Evolutionary conservation across 2,888 invertebrate genomes (phyloP).

Genomic region (Andricus quercusramuli): DNA sequence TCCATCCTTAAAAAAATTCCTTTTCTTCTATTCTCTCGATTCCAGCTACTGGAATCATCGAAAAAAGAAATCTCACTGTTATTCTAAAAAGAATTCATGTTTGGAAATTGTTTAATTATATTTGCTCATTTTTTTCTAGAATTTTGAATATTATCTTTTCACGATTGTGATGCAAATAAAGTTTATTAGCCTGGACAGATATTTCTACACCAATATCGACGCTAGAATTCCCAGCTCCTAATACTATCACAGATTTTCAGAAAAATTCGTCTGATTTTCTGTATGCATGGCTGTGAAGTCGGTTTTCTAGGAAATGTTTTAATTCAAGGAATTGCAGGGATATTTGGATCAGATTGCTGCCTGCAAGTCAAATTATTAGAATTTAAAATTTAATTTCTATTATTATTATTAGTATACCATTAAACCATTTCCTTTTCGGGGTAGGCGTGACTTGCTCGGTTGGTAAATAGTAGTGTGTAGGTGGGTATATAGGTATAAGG

Average conservation of each 20-base stretch:
- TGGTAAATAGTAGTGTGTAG: too few relatives aligned
- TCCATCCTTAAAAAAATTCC: conserved; percentile 81
- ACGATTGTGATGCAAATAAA: conserved; percentile 81
- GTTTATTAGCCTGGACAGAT: conserved; percentile 78
- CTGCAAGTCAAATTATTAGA: conserved; percentile 66
- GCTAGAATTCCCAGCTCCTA: conserved; percentile 88
- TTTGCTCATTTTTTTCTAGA: conserved; percentile 28
- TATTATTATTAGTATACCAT: too few relatives aligned
- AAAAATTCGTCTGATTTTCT: conserved; percentile 82
- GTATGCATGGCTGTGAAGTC: conserved; percentile 88
- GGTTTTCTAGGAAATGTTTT: conserved; percentile 80
- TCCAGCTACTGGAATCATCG: conserved; percentile 80
- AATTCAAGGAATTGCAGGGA: conserved; percentile 79
- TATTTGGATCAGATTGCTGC: conserved; percentile 79
- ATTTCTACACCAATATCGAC: conserved; percentile 86
- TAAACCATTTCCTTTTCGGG: too few relatives aligned
- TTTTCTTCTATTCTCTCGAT: conserved; percentile 79
- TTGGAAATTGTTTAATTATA: neutral
- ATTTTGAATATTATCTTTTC: conserved; percentile 66
- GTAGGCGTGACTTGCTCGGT: too few relatives aligned
- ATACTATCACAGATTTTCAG: conserved; percentile 82
- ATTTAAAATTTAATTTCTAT: neutral
- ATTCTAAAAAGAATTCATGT: conserved; percentile 67
- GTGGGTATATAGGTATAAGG: too few relatives aligned
- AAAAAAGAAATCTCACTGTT: conserved; percentile 78